A percentile compares a stretch with the other conserved stretches of the same genome.
Conservation (phyloP, 1,140 invertebrate species). For the Saccostrea glomerata region DNA sequence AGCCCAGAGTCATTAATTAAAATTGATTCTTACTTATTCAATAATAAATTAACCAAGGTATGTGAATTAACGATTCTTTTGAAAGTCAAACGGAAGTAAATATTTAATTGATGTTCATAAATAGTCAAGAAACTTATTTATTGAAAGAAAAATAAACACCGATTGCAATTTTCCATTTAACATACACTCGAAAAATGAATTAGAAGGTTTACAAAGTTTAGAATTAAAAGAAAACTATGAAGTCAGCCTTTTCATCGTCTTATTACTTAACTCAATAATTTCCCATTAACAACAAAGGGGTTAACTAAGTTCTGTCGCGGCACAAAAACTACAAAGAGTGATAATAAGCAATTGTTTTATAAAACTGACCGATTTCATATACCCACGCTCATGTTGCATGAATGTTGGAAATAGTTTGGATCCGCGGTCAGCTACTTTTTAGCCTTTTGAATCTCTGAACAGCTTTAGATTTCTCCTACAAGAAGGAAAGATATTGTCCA, state of each 20-base stretch:
- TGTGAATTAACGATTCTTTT: conserved; percentile 16
- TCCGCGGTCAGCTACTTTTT: too few species aligned
- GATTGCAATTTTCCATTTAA: conserved; percentile 7
- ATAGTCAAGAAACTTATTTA: neutral
- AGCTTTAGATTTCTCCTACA: too few species aligned
- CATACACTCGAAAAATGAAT: neutral
- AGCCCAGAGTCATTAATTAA: neutral
- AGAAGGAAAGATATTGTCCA: too few species aligned
- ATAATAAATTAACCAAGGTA: conserved; percentile 17
- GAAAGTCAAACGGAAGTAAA: neutral
- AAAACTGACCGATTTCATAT: too few species aligned
- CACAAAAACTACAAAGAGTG: too few species aligned
- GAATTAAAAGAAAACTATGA: neutral
- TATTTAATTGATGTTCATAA: conserved; percentile 4
- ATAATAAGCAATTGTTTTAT: too few species aligned
- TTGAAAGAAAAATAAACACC: neutral
- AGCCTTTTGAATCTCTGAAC: too few species aligned
- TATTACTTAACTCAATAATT: conserved; percentile 1
- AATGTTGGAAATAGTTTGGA: too few species aligned
- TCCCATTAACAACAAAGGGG: neutral
- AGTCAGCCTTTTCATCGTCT: neutral
- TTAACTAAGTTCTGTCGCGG: neutral
- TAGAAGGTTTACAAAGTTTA: neutral
- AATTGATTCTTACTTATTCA: conserved; percentile 5
- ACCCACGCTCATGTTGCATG: too few species aligned